A percentile compares a stretch with the other conserved stretches of the same genome.
Conservation (phyloP, 2,113 vertebrate species). For the Cinclus cinclus region DNA sequence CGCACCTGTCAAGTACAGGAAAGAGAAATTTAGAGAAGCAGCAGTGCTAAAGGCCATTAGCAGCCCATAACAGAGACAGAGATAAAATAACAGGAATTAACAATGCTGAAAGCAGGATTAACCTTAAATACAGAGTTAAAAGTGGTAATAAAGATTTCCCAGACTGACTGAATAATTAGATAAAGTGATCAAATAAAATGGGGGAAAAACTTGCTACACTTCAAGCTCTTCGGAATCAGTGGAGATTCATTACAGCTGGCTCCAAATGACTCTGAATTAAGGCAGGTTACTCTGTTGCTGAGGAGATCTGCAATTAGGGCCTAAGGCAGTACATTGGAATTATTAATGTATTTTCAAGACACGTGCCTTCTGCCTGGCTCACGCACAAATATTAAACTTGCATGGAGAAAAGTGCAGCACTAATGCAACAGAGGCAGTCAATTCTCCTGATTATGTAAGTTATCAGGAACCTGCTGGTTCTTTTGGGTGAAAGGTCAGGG, state of each 20-base stretch:
- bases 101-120: not conserved
- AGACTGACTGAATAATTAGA: not conserved
- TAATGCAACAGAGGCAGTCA: not conserved
- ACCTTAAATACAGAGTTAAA: not conserved
- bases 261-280: not conserved
- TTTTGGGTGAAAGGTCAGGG: not conserved
- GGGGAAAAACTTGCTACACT: not conserved
- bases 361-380: not conserved
- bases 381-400: not conserved
- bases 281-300: not conserved
- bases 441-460: fast-evolving
- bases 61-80: not conserved
- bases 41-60: not conserved
- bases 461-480: not conserved
- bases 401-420: fast-evolving
- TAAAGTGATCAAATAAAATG: not conserved
- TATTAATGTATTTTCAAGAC: not conserved
- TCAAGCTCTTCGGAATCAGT: not conserved
- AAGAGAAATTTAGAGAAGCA: not conserved
- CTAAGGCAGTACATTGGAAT: not conserved
- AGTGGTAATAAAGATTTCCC: not conserved
- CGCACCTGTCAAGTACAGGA: not conserved
- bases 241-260: not conserved
- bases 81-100: not conserved
- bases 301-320: not conserved